phyloP scores from a whole-genome alignment of 1,140 invertebrate species.

The Psilanteris sp. region DNA sequence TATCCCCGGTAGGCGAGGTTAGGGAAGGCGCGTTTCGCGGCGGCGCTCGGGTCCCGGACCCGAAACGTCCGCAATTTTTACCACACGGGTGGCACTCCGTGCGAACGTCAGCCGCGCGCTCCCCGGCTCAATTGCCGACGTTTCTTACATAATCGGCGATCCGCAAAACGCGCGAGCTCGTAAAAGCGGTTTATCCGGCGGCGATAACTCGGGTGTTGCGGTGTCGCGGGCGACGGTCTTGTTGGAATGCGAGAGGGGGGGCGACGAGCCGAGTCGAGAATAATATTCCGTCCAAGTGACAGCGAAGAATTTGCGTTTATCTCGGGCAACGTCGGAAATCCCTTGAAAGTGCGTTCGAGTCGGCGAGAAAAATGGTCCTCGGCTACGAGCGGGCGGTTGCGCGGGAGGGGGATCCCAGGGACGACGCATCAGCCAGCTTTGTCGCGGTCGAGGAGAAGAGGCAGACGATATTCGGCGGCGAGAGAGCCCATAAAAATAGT shows the following conservation, averaged over 20 bases:
- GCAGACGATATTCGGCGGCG: constrained; percentile 69
- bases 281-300: not conserved
- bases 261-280: no score
- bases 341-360: not conserved
- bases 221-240: not conserved
- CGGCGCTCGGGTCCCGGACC: no score
- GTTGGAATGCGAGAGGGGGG: not conserved
- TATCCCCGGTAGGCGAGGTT: constrained; percentile 33
- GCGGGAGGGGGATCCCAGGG: constrained; percentile 32
- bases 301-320: not conserved
- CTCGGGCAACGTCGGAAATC: constrained; percentile 1
- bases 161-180: not conserved
- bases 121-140: no score
- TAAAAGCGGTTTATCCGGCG: not conserved
- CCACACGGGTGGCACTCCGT: no score
- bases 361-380: constrained; percentile 11
- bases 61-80: no score
- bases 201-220: no score
- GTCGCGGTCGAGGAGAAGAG: constrained; percentile 60
- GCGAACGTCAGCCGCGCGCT: no score
- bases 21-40: no score
- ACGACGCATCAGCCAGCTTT: constrained; percentile 55
- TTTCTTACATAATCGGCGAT: no score
- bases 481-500: constrained; percentile 73
- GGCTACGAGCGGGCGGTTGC: not conserved